Base-by-base conservation (phyloP, 30 jellyfish, hydroid and myxozoan genomes). In the Turritopsis rubra region DNA sequence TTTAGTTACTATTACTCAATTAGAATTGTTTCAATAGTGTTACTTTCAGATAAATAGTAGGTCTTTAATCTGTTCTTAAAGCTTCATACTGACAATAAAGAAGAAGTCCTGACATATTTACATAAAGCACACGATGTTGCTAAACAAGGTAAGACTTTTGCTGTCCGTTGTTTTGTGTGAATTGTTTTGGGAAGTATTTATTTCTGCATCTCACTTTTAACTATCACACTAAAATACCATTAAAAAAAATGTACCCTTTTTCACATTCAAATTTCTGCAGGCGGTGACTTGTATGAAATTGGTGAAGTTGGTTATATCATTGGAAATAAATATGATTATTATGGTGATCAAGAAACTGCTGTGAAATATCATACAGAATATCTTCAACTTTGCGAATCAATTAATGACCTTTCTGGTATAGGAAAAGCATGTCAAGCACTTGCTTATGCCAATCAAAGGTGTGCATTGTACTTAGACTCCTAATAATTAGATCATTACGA, bases 401-500 rank as follows among this genome's bases (percentile, higher is more conserved):
- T 73, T 31, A 68, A 85, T 13, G 97, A 90, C 71, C 88, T 85
- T 60, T 68, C 52, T 52, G 97, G 97, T 18, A 79, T 83, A 52
- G 95, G 89, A 24, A 80, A 90, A 79, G 97, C 97, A 22, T 90
- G 92, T 30, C 93, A 86, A 25, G 95, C 97, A 0, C 85, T 90
- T 28, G 95, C 97, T 3, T 66, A 66, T 17, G 92, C 92, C 53
- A 53, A 90, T 75, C 92, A 90, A 29, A 81, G 96, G 97, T 90
- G 68, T 71, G 16, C 28, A 25, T 74, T 30, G 21, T 18, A 29
- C 0, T 0, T 0, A 26, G 21, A 72, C n/a, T n/a, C n/a, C n/a
- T n/a, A n/a, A n/a, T n/a, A n/a, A n/a, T n/a, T n/a, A n/a, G n/a
- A n/a, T n/a, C n/a, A n/a, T n/a, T n/a, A n/a, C n/a, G n/a, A n/a